Conservation (phyloP, 2,113 vertebrate genomes). For the Microcebus griseorufus region DNA sequence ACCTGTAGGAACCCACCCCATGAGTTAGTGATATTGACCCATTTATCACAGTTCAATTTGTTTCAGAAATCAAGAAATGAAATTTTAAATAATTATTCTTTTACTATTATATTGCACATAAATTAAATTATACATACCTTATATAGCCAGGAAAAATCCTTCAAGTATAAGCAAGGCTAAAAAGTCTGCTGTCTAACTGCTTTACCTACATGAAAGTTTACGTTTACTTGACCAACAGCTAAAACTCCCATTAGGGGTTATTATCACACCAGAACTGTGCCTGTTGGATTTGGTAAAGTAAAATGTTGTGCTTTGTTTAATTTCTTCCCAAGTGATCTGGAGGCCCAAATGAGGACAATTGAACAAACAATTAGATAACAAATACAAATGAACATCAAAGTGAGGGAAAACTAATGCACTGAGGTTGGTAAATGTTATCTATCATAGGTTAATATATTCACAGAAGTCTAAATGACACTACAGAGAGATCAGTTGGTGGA, state of each 20-base stretch:
- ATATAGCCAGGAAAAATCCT: not conserved
- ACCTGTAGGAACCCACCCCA: not conserved
- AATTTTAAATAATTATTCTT: not conserved
- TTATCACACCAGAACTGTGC: not conserved
- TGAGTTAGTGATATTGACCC: not conserved
- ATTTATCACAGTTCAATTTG: not conserved
- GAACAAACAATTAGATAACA: not conserved
- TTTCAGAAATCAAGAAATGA: not conserved
- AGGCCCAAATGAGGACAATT: not conserved
- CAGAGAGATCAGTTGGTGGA: constrained; percentile 16
- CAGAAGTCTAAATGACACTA: not conserved
- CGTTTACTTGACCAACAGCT: not conserved
- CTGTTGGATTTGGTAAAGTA: not conserved
- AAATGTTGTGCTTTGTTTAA: constrained; percentile 34
- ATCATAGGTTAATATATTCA: not conserved
- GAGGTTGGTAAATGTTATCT: not conserved
- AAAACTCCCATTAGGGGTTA: not conserved
- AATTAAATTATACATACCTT: not conserved
- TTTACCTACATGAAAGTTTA: not conserved
- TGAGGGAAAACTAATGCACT: not conserved
- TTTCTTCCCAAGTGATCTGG: not conserved
- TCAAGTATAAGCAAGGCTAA: not conserved
- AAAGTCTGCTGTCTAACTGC: not conserved
- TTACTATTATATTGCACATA: not conserved
- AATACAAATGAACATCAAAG: not conserved